A percentile compares a stretch with the other conserved stretches of the same genome.
Conservation (phyloP, 2,113 vertebrate genomes). For the Budorcas taxicolor region DNA sequence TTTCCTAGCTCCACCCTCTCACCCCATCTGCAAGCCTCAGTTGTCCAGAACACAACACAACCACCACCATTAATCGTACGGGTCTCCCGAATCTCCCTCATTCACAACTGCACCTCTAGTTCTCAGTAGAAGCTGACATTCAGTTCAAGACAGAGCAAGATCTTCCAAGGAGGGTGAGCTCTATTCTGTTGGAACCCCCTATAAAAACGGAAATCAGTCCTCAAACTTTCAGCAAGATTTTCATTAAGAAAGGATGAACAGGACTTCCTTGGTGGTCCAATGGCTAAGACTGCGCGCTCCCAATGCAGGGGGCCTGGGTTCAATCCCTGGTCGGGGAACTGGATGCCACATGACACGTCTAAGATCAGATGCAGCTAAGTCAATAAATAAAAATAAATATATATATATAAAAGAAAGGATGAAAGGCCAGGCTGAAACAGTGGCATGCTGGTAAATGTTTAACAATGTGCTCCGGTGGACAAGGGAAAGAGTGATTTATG, state of each 20-base stretch:
- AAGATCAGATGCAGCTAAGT: background rate
- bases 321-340: background rate
- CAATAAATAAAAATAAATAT: background rate
- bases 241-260: background rate
- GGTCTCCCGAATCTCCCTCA: background rate
- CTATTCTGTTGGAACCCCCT: rapidly evolving
- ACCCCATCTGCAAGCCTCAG: background rate
- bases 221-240: background rate
- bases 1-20: rapidly evolving
- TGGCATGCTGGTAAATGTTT: no score
- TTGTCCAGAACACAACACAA: background rate
- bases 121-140: background rate
- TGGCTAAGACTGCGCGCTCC: background rate
- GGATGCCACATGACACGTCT: background rate
- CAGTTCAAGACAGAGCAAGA: background rate
- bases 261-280: background rate
- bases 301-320: background rate
- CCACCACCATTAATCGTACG: rapidly evolving
- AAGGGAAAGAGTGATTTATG: no score
- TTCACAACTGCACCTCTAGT: rapidly evolving
- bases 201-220: background rate
- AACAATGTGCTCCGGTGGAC: background rate
- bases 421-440: background rate
- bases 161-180: background rate
- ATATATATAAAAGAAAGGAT: background rate